Evolutionary conservation across 2,113 vertebrate species (phyloP).

Genomic region (Pavo muticus): DNA sequence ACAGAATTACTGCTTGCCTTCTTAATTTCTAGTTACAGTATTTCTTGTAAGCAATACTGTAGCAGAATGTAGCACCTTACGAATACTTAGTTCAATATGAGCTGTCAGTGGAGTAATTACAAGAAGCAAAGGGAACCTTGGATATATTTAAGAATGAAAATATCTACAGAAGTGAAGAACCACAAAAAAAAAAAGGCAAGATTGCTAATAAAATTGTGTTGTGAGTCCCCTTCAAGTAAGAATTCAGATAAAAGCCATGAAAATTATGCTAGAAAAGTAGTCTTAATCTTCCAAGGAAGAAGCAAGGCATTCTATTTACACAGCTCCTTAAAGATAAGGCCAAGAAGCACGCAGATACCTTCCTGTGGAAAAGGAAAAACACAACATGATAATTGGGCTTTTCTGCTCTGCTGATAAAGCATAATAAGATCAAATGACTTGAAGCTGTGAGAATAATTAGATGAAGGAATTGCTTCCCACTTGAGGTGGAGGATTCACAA

Average conservation of each 20-base stretch:
- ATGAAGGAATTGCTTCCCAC: constrained; percentile 19
- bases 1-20: neutral
- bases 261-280: neutral
- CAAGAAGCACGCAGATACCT: neutral
- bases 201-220: neutral
- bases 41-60: neutral
- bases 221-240: neutral
- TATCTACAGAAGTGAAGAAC: neutral
- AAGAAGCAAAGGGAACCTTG: neutral
- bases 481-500: neutral
- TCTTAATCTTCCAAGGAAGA: neutral
- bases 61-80: neutral
- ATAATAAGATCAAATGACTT: constrained; percentile 39
- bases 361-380: neutral
- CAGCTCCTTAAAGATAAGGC: constrained; percentile 8
- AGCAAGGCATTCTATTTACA: neutral
- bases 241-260: neutral
- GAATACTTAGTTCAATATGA: neutral
- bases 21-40: neutral
- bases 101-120: neutral
- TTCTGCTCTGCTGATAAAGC: constrained; percentile 59
- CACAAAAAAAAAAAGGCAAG: neutral
- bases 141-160: neutral
- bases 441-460: constrained; percentile 65
- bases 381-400: constrained; percentile 15